Conservation (phyloP, 2,888 invertebrate genomes). For the Lasioglossum oenotherae region DNA sequence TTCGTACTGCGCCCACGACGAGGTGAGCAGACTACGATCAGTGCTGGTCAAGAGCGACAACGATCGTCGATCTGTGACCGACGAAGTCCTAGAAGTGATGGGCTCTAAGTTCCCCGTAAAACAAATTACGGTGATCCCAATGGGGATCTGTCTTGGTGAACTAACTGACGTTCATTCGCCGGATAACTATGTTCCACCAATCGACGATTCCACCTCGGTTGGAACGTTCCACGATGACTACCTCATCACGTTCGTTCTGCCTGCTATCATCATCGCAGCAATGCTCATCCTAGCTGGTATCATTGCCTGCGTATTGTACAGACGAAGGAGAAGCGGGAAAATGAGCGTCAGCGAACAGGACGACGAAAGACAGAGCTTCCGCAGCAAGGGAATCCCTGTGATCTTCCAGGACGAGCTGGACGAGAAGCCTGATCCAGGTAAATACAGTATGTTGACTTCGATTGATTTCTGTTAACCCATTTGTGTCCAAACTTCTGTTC, state of each 20-base stretch:
- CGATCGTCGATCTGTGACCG: constrained; percentile 83
- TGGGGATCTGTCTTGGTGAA: constrained; percentile 86
- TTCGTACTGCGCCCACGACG: constrained; percentile 91
- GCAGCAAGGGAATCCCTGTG: constrained; percentile 95
- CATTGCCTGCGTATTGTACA: constrained; percentile 94
- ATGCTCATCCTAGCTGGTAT: constrained; percentile 95
- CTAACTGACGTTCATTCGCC: constrained; percentile 82
- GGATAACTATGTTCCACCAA: constrained; percentile 76
- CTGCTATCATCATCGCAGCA: constrained; percentile 93
- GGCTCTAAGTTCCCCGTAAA: constrained; percentile 89
- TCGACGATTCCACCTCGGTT: constrained; percentile 82
- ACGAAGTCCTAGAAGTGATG: constrained; percentile 88
- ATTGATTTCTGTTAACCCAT: background rate
- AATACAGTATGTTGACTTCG: background rate
- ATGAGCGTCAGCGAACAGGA: constrained; percentile 92
- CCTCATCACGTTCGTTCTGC: constrained; percentile 93
- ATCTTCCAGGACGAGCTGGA: constrained; percentile 99
- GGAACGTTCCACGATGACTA: constrained; percentile 87
- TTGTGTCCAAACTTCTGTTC: background rate
- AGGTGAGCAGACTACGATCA: constrained; percentile 90
- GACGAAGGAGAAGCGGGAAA: constrained; percentile 93
- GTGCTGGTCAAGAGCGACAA: constrained; percentile 90
- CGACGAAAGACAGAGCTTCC: constrained; percentile 93
- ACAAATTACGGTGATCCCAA: constrained; percentile 85
- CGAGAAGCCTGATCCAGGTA: constrained; percentile 93